phyloP scores from a whole-genome alignment of 2,888 invertebrate species.

The Glaucopsyche alexis region DNA sequence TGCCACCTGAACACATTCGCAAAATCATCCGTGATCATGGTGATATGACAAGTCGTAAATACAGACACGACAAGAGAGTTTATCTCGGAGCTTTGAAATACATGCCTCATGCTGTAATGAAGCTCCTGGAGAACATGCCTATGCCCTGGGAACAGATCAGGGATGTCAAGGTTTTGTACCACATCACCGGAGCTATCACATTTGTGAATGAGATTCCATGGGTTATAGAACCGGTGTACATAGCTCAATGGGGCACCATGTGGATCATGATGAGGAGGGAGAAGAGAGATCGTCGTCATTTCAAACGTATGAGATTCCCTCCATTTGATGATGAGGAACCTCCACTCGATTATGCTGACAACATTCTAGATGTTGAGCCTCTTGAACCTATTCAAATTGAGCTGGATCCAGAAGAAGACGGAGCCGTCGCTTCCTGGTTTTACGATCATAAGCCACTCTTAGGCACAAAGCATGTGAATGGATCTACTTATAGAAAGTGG shows the following conservation, averaged over 20 bases:
- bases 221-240: constrained; percentile 99
- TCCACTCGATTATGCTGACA: constrained; percentile 99
- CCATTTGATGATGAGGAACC: constrained; percentile 99
- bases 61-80: constrained; percentile 98
- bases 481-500: constrained; percentile 98
- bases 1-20: constrained; percentile 99
- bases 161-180: constrained; percentile 98
- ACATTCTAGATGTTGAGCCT: constrained; percentile 99
- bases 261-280: constrained; percentile 99
- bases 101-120: constrained; percentile 99
- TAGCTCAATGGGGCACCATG: constrained; percentile 99
- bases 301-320: constrained; percentile 99
- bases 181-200: constrained; percentile 99
- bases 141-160: constrained; percentile 99
- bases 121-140: constrained; percentile 99
- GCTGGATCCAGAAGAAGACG: constrained; percentile 96
- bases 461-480: constrained; percentile 96
- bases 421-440: constrained; percentile 96
- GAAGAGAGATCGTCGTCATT: constrained; percentile 98
- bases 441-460: constrained; percentile 98
- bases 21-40: constrained; percentile 99
- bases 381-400: constrained; percentile 99
- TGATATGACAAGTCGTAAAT: constrained; percentile 99
- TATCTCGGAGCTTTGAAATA: constrained; percentile 99
- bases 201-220: constrained; percentile 99